phyloP scores from a whole-genome alignment of 2,113 vertebrate species.

The Macroglossus sobrinus region DNA sequence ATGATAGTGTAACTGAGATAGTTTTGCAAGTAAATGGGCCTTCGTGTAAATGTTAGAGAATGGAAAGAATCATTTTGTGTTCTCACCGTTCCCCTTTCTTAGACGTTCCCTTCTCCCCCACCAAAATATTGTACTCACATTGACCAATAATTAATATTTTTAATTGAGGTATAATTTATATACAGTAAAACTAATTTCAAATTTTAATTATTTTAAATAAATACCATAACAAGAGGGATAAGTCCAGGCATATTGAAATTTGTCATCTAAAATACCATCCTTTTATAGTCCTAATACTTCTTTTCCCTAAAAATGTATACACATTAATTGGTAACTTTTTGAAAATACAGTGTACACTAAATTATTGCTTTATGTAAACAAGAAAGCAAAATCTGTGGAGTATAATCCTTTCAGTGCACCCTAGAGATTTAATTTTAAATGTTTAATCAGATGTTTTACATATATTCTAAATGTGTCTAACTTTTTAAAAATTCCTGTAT shows the following conservation, averaged over 20 bases:
- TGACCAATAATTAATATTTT: neutral
- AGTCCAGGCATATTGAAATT: neutral
- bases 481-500: constrained; percentile 33
- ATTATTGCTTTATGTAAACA: constrained; percentile 23
- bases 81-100: neutral
- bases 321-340: neutral
- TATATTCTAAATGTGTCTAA: neutral
- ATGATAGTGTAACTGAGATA: neutral
- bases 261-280: neutral
- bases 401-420: neutral
- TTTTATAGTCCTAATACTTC: neutral
- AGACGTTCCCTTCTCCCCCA: neutral
- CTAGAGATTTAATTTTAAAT: neutral
- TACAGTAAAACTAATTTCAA: neutral
- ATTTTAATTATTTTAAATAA: neutral
- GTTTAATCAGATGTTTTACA: constrained; percentile 28
- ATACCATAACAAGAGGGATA: neutral
- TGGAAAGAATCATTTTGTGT: neutral
- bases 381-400: neutral
- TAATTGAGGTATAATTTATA: neutral
- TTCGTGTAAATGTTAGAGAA: neutral
- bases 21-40: neutral
- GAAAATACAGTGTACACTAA: neutral
- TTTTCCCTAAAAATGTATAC: neutral
- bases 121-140: neutral